Conservation (phyloP, 2,888 invertebrate species). For the Globia sparganii region DNA sequence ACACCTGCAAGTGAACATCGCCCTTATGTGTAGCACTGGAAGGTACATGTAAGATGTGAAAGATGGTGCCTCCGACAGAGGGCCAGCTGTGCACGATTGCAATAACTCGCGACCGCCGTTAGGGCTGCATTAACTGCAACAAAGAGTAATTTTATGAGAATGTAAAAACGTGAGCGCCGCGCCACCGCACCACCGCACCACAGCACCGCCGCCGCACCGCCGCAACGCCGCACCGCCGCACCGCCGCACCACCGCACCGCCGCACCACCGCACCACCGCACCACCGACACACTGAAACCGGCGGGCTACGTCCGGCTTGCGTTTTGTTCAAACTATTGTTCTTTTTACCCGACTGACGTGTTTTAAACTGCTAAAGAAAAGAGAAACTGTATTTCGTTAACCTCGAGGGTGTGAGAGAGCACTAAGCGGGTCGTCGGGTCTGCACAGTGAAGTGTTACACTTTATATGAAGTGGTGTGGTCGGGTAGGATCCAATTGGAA, state of each 20-base stretch:
- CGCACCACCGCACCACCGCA: background rate
- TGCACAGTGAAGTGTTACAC: background rate
- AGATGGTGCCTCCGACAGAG: constrained; percentile 6
- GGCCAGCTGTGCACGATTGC: constrained; percentile 44
- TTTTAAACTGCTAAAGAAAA: constrained; percentile 1
- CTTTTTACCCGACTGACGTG: background rate
- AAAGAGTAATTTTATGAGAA: constrained; percentile 35
- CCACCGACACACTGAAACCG: no score
- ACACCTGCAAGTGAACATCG: constrained; percentile 28
- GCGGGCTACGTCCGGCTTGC: background rate
- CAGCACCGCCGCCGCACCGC: background rate
- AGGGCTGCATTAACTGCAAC: constrained; percentile 51
- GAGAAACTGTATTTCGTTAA: background rate
- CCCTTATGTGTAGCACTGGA: constrained; percentile 30
- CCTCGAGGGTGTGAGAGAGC: background rate
- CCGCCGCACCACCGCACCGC: background rate
- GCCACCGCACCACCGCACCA: no score
- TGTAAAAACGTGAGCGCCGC: constrained; percentile 12
- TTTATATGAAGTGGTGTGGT: background rate
- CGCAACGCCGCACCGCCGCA: background rate
- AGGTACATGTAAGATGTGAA: constrained; percentile 32
- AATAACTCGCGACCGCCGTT: constrained; percentile 36
- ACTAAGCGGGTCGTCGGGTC: no score
- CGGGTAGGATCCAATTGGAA: background rate
- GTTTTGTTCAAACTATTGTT: constrained; percentile 9